Percentiles rank a stretch among this genome's conserved stretches.
These are phyloP conservation scores for Argya squamiceps DNA, from an alignment of 2,797 vertebrate species.

Conservation along the genomic window DNA sequence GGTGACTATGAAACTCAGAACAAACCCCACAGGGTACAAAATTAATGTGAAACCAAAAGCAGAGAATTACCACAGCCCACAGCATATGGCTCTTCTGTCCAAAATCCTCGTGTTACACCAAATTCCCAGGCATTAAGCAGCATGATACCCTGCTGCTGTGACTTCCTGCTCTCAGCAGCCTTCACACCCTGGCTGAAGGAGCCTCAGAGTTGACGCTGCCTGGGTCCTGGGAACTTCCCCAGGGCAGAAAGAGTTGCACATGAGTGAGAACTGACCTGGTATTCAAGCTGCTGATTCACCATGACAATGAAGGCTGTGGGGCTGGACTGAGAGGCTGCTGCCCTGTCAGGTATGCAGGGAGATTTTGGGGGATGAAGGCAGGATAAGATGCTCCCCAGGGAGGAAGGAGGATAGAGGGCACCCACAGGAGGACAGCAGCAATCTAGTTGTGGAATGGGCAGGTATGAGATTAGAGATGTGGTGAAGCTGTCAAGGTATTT, in stretches of 20 bases:
- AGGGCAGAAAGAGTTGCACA: background rate
- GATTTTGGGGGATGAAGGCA: background rate
- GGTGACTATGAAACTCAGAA: background rate
- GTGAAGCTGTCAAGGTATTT: background rate
- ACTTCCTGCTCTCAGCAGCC: background rate
- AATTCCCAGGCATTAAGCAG: background rate
- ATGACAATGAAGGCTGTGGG: background rate
- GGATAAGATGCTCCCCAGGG: background rate
- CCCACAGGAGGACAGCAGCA: accelerated
- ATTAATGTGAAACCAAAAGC: background rate
- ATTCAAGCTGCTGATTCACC: background rate
- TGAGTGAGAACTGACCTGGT: background rate
- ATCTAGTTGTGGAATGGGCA: background rate
- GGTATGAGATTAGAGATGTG: accelerated
- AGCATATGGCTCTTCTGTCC: background rate
- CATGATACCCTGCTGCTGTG: background rate
- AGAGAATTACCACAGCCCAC: background rate
- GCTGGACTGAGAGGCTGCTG: background rate
- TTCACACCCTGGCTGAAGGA: background rate
- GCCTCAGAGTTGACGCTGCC: background rate
- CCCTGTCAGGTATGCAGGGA: accelerated
- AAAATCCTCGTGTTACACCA: background rate
- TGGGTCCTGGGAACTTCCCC: background rate
- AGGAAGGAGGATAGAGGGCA: accelerated
- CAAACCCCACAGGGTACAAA: background rate